Evolutionary conservation across 1,140 invertebrate species (phyloP), one percentile per base, ranked within the genome.

Genomic region (Drosophila virilis): DNA sequence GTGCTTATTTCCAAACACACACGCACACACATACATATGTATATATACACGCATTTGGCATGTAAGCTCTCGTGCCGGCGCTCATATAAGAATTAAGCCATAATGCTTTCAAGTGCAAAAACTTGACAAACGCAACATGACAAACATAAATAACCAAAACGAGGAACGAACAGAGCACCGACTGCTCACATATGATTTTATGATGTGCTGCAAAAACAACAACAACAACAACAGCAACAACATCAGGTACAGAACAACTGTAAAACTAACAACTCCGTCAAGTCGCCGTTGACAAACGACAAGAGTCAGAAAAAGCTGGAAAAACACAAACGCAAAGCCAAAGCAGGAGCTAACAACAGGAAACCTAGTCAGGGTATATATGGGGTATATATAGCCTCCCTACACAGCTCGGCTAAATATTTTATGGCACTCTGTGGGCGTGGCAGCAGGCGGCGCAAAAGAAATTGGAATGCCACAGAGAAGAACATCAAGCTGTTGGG

Each of bases 71-170:
- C 22, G 8, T 84, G 81, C 64, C 43, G 58, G 48, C 58, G 58
- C 75, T 77, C 83, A 77, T 85, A 88, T 79, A 89, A 65, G 84
- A 89, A 88, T 88, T 89, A 88, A 89, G 84, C 82, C 84, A 79
- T 88, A 88, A 88, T 83, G 83, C 84, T 88, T 77, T 79, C 79
- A 89, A 89, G 84, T 78, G 83, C 83, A 83, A 86, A 88, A 86
- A 86, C 79, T 83, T 88, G 84, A 89, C 84, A 88, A 88, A 89
- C 83, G 79, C 84, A 88, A 88, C 83, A 88, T 89, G 83, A 86
- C 83, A 89, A 89, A 89, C 83, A 88, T 88, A 88, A 88, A 88
- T 88, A 88, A 89, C 77, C 77, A 50, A 74, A 83, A 83, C 83
- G 66, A 86, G 76, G 22, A 50, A 75, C 68, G 46, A 42, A 43